A percentile compares a stretch with the other conserved stretches of the same genome.
Conservation (phyloP, 1,140 invertebrate species). For the Gonatopus flavifemur region DNA sequence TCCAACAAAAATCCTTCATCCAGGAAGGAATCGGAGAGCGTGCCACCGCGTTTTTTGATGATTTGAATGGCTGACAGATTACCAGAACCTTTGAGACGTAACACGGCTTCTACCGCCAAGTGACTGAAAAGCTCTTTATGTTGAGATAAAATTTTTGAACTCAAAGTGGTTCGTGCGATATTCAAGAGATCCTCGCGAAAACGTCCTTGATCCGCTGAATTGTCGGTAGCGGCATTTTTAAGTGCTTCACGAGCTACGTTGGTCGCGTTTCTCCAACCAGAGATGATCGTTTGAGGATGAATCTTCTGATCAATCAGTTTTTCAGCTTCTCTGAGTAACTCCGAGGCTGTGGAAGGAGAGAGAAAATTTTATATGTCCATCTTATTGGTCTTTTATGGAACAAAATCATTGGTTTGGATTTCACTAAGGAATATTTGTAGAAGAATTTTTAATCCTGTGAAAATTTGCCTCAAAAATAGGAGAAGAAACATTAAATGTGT, state of each 20-base stretch:
- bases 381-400: too few relatives aligned
- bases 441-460: too few relatives aligned
- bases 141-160: slow-evolving; percentile 97
- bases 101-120: slow-evolving; percentile 92
- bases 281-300: slow-evolving; percentile 97
- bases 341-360: slow-evolving; percentile 88
- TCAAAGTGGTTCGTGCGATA: slow-evolving; percentile 96
- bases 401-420: too few relatives aligned
- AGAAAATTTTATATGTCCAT: too few relatives aligned
- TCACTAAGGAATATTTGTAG: too few relatives aligned
- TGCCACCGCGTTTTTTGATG: slow-evolving; percentile 94
- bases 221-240: slow-evolving; percentile 74
- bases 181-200: slow-evolving; percentile 92
- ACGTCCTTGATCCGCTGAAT: slow-evolving; percentile 76
- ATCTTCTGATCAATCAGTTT: slow-evolving; percentile 91
- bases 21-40: slow-evolving; percentile 92
- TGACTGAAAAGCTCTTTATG: slow-evolving; percentile 97
- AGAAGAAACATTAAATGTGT: too few relatives aligned
- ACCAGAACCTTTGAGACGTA: slow-evolving; percentile 93
- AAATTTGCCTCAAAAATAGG: too few relatives aligned
- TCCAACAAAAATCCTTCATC: slow-evolving; percentile 98
- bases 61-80: slow-evolving; percentile 97
- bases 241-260: slow-evolving; percentile 83
- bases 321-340: slow-evolving; percentile 94
- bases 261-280: slow-evolving; percentile 89